phyloP scores from a whole-genome alignment of 2,797 vertebrate genomes.

The Mus caroli region DNA sequence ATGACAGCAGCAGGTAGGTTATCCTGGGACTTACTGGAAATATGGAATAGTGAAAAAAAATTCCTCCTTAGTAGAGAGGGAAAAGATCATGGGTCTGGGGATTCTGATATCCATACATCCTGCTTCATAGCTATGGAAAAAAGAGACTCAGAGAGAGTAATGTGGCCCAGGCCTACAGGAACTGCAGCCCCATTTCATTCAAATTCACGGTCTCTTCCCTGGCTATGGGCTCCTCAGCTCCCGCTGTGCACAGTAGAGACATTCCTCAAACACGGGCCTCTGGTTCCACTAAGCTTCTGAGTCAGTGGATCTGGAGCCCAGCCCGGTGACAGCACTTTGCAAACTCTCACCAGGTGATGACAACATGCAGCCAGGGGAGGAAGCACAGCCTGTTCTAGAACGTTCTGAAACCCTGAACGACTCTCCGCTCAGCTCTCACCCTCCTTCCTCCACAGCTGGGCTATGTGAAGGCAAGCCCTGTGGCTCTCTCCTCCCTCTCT shows the following conservation, averaged over 20 bases:
- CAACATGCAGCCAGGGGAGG: too few species aligned
- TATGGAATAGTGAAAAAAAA: neutral
- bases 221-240: neutral
- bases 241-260: neutral
- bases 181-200: neutral
- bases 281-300: neutral
- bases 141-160: neutral
- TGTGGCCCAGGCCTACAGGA: neutral
- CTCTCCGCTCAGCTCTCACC: neutral
- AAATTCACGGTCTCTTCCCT: neutral
- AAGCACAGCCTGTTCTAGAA: neutral
- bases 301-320: neutral
- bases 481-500: neutral
- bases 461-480: neutral
- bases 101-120: neutral
- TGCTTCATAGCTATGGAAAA: neutral
- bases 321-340: fast-evolving
- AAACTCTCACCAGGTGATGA: neutral
- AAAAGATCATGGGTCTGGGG: neutral
- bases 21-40: neutral
- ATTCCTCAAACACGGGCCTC: neutral
- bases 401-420: neutral
- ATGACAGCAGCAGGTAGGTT: neutral
- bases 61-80: neutral
- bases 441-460: neutral